Conservation (phyloP, 2,888 invertebrate genomes). For the Sinelater perroti region DNA sequence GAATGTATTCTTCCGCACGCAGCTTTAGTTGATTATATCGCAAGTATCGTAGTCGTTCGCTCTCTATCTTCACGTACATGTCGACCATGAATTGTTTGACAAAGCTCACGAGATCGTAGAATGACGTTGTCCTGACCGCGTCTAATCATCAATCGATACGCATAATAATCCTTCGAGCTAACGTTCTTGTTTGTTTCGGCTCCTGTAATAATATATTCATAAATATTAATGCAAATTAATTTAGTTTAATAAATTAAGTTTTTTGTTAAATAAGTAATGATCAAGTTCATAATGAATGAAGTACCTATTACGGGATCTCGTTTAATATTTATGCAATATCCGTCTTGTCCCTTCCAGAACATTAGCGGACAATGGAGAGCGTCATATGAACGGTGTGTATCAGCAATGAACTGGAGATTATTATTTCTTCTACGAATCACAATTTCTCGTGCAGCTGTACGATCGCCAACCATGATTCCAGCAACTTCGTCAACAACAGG, state of each 20-base stretch:
- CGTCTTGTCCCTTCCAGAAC: slow-evolving; percentile 45
- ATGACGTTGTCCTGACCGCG: too few species aligned
- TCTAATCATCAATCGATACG: slow-evolving; percentile 50
- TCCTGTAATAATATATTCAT: too few species aligned
- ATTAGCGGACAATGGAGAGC: slow-evolving; percentile 54
- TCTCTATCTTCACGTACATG: slow-evolving; percentile 19
- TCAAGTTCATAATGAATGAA: too few species aligned
- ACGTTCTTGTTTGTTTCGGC: slow-evolving; percentile 46
- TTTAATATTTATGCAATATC: slow-evolving; percentile 43
- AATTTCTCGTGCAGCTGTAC: too few species aligned
- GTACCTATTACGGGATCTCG: not conserved
- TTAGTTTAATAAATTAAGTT: too few species aligned
- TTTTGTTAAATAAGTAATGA: too few species aligned
- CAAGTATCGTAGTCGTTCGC: slow-evolving; percentile 4
- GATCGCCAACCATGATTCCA: slow-evolving; percentile 52
- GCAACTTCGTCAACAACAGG: too few species aligned
- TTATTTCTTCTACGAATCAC: too few species aligned
- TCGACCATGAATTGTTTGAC: slow-evolving; percentile 36
- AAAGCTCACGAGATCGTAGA: slow-evolving; percentile 41
- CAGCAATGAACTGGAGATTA: slow-evolving; percentile 48
- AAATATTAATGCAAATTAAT: too few species aligned
- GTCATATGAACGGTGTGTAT: slow-evolving; percentile 51
- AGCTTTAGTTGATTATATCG: slow-evolving; percentile 23
- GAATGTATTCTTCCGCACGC: slow-evolving; percentile 10
- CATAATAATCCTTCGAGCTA: slow-evolving; percentile 45